Conservation (phyloP, 2,888 invertebrate species). For the Rapana venosa region DNA sequence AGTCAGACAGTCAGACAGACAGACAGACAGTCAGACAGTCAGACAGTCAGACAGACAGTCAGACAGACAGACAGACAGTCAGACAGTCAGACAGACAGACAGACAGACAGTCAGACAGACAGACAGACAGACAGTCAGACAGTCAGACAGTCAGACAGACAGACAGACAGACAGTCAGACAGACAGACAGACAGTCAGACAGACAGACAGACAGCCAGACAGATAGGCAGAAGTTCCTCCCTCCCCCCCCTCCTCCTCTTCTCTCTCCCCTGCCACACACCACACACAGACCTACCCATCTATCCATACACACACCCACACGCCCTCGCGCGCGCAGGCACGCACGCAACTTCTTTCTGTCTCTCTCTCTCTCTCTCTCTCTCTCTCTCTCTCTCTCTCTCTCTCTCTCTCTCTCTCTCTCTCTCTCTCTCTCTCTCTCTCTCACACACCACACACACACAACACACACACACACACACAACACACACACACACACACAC, state of each 20-base stretch:
- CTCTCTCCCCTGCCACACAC: background rate
- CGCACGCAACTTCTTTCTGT: background rate
- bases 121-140: background rate
- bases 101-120: background rate
- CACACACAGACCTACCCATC: background rate
- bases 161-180: background rate
- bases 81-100: too few relatives aligned
- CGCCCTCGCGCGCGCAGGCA: background rate
- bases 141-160: background rate
- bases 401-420: background rate
- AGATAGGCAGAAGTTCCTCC: background rate
- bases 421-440: too few relatives aligned
- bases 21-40: background rate
- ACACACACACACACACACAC: too few relatives aligned
- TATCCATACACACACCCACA: background rate
- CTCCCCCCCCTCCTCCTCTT: background rate
- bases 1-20: background rate
- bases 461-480: too few relatives aligned
- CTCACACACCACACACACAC: too few relatives aligned
- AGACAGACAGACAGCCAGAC: background rate
- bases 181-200: background rate
- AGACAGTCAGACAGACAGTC: background rate
- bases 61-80: background rate
- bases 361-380: too few relatives aligned
- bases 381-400: too few relatives aligned